These are phyloP conservation scores for Smithornis capensis DNA, from an alignment of 2,113 vertebrate genomes.

Conservation along the genomic window DNA sequence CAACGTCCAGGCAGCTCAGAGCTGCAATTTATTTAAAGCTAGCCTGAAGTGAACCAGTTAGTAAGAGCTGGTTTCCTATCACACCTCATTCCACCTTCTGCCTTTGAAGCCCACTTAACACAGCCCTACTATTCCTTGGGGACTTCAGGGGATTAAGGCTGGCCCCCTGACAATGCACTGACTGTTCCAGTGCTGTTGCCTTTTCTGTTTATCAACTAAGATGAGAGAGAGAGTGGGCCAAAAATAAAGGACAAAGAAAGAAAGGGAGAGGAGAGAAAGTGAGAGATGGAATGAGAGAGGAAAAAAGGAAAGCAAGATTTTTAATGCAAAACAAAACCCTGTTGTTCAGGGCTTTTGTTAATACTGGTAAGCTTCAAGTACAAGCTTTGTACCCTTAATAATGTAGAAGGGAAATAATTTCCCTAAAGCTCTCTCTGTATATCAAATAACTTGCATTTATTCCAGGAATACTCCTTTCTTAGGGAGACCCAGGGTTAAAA, in stretches of 20 bases:
- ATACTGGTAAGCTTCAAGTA: neutral
- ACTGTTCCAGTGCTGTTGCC: slow-evolving; percentile 13
- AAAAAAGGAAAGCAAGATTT: neutral
- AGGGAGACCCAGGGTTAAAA: neutral
- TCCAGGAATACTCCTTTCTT: neutral
- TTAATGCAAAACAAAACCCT: neutral
- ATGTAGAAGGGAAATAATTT: neutral
- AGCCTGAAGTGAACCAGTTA: slow-evolving; percentile 67
- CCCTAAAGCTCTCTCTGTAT: neutral
- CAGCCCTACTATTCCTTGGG: slow-evolving; percentile 1
- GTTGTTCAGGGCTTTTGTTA: neutral
- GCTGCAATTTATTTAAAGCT: slow-evolving; percentile 65
- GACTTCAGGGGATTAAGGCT: slow-evolving; percentile 36
- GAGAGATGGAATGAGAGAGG: rapidly evolving
- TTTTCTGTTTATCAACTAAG: slow-evolving; percentile 28
- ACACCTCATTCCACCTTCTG: slow-evolving; percentile 55
- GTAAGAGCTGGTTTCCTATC: slow-evolving; percentile 65
- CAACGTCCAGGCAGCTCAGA: slow-evolving; percentile 40
- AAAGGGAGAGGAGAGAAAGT: neutral
- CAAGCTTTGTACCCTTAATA: neutral
- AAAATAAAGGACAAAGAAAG: neutral
- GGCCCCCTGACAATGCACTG: slow-evolving; percentile 10
- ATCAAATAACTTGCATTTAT: neutral
- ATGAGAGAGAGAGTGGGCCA: neutral
- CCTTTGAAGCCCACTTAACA: slow-evolving; percentile 65